Evolutionary conservation across 2,797 vertebrate species (phyloP), one percentile per base, ranked within the genome.

Genomic region (Danio albolineatus): DNA sequence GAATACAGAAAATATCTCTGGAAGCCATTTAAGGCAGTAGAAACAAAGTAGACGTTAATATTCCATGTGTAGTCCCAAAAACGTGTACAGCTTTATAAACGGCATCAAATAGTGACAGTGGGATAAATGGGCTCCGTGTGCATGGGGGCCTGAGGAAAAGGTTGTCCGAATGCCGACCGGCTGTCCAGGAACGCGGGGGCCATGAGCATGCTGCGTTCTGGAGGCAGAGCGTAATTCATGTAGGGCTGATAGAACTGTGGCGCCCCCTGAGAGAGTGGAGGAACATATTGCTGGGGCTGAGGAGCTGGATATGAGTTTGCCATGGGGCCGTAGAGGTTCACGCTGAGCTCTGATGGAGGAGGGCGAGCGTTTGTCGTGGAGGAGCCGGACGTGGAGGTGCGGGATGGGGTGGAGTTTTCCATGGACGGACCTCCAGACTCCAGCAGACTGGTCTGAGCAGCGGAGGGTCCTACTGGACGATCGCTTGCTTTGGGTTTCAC

Each of bases 371-470:
- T 79, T 38, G 69, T 78, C 6, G 82, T 88, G 74, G 82, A 86
- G 16, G 87, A 86, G 39, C 89, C 89, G 53, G 91, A 80, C 19
- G 77, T 89, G 72, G 90, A 87, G 69, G 89, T 85, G 46, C 28
- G 73, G 9, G 89, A 87, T 4, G 89, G 86, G 38, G 85, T 87
- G 62, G 86, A 84, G 78, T 67, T 73, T 16, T 89, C 89, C 12
- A 83, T 82, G 4, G 89, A 83, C 8, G 82, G 78, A 4, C 85
- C 85, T 0, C 85, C 88, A 0, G 90, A 84, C 69, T 91, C 88
- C 38, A 92, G 59, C 0, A 94, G 87, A 73, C 86, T 85, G 13
- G 74, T 83, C 79, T 92, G 92, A 44, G 87, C 83, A 6, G 88
- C 87, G 2, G 51, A 60, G 0, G 89, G 71, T 5, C 82, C 86